These are phyloP conservation scores for Monopterus albus DNA, from an alignment of 2,113 vertebrate genomes.

Conservation along the genomic window DNA sequence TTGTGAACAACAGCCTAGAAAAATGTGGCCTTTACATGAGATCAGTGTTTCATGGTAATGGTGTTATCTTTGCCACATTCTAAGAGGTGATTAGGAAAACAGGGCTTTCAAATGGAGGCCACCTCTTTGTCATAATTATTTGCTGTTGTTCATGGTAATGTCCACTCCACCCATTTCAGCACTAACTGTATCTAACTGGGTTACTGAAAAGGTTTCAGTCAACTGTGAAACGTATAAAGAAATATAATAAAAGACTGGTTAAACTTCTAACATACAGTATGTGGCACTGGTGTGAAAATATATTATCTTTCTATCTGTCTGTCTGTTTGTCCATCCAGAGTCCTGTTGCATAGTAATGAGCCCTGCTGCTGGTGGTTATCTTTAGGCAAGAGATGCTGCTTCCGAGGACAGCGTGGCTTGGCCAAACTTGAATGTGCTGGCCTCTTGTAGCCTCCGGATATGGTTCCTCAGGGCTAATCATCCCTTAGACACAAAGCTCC, in stretches of 20 bases:
- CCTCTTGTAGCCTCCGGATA: conserved; percentile 76
- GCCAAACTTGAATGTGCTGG: conserved; percentile 80
- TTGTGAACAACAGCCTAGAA: conserved; percentile 39
- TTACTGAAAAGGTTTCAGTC: conserved; percentile 24
- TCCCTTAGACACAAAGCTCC: conserved; percentile 75
- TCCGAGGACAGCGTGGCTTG: conserved; percentile 76
- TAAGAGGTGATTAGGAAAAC: conserved; percentile 47
- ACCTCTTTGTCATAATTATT: conserved; percentile 44
- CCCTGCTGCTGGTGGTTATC: conserved; percentile 55
- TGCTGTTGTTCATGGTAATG: conserved; percentile 37
- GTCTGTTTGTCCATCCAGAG: neutral
- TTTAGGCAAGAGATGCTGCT: conserved; percentile 75
- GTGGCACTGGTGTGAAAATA: neutral
- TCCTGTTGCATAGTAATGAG: conserved; percentile 56
- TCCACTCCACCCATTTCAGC: conserved; percentile 27
- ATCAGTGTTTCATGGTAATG: conserved; percentile 42
- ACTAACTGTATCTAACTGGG: neutral
- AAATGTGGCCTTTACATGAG: conserved; percentile 51
- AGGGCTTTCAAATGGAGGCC: conserved; percentile 32
- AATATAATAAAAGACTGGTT: no score
- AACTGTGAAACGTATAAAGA: conserved; percentile 32
- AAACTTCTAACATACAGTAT: neutral
- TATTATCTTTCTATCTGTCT: neutral
- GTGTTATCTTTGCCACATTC: conserved; percentile 63
- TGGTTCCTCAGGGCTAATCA: conserved; percentile 62